A percentile compares a stretch with the other conserved stretches of the same genome.
Conservation (phyloP, 2,888 invertebrate species). For the Trichacis sp. region DNA sequence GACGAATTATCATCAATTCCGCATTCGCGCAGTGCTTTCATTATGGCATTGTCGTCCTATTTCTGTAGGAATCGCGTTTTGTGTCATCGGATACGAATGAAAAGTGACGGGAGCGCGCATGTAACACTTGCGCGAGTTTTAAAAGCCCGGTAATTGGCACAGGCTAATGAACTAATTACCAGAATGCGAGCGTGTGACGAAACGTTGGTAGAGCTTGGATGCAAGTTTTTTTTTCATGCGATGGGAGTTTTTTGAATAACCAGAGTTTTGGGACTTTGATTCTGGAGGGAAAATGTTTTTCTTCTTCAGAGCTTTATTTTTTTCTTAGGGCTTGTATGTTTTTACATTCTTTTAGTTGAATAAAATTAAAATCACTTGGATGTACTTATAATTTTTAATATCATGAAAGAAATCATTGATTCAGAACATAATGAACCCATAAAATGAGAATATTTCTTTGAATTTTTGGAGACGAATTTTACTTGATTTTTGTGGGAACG, state of each 20-base stretch:
- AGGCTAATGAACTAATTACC: conserved; percentile 66
- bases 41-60: conserved; percentile 30
- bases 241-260: neutral
- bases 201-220: conserved; percentile 38
- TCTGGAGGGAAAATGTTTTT: neutral
- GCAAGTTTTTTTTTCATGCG: conserved; percentile 30
- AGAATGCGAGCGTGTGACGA: conserved; percentile 61
- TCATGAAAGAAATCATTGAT: too few species aligned
- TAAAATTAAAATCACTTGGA: too few species aligned
- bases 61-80: conserved; percentile 17
- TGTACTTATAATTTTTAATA: too few species aligned
- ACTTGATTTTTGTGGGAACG: too few species aligned
- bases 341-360: too few species aligned
- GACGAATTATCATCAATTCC: conserved; percentile 38
- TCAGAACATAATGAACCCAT: too few species aligned
- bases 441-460: too few species aligned
- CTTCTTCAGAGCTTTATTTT: neutral
- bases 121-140: conserved; percentile 40
- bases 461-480: too few species aligned
- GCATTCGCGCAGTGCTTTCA: conserved; percentile 28
- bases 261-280: too few species aligned
- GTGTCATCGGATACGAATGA: conserved; percentile 17
- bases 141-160: conserved; percentile 62
- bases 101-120: conserved; percentile 25
- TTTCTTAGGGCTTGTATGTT: too few species aligned